These are phyloP conservation scores for Propithecus coquereli DNA, from an alignment of 2,113 vertebrate species.

Conservation along the genomic window DNA sequence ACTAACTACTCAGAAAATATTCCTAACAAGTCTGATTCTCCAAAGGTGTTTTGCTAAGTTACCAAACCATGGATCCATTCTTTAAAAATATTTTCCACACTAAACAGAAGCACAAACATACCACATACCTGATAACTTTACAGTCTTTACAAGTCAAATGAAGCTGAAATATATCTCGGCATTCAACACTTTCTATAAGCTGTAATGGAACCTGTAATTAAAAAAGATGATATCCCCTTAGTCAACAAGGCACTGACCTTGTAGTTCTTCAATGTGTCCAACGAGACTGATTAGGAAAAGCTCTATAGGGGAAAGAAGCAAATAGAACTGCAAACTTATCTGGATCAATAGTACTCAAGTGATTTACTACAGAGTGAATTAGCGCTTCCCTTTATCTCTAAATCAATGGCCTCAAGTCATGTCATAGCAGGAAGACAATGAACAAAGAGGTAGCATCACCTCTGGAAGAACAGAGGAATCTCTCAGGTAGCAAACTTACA, in stretches of 20 bases:
- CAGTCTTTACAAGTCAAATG: conserved; percentile 99
- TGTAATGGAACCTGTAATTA: conserved; percentile 93
- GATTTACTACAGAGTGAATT: not conserved
- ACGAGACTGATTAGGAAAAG: conserved; percentile 22
- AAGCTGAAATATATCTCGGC: conserved; percentile 97
- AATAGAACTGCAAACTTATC: not conserved
- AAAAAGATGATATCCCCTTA: conserved; percentile 63
- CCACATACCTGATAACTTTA: conserved; percentile 94
- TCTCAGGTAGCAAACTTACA: not conserved
- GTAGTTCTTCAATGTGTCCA: not conserved
- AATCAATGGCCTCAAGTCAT: not conserved
- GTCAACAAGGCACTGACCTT: conserved; percentile 10
- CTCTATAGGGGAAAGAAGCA: not conserved
- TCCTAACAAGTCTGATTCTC: not conserved
- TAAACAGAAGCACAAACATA: not conserved
- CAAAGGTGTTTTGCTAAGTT: conserved; percentile 31
- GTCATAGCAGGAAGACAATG: not conserved
- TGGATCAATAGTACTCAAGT: not conserved
- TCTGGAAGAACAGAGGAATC: not conserved
- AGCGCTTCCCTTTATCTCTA: not conserved
- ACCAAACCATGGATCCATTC: not conserved
- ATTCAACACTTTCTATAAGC: conserved; percentile 95
- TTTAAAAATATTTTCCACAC: conserved; percentile 44
- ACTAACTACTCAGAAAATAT: conserved; percentile 48
- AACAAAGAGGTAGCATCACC: not conserved